Percentiles rank a stretch among this genome's conserved stretches.
Conservation (phyloP, 2,888 invertebrate genomes). For the Xestia xanthographa region DNA sequence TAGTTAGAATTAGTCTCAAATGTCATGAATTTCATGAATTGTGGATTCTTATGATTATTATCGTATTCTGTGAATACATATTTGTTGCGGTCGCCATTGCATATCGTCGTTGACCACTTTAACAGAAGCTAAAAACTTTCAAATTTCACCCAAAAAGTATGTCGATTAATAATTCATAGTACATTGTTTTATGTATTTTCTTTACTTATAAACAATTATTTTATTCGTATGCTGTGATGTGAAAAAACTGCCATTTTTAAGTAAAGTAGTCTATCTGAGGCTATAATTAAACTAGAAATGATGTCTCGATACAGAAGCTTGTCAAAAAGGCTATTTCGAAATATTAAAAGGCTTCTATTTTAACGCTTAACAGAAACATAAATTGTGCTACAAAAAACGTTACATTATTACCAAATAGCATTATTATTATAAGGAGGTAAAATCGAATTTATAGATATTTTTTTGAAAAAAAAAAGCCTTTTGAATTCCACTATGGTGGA, state of each 20-base stretch:
- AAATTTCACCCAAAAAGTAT: background rate
- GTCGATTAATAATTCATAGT: background rate
- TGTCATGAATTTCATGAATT: background rate
- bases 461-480: background rate
- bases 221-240: slow-evolving; percentile 15
- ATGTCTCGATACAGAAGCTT: background rate
- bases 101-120: background rate
- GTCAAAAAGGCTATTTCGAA: background rate
- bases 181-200: slow-evolving; percentile 6
- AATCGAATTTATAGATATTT: background rate
- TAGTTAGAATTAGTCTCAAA: background rate
- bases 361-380: background rate
- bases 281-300: background rate
- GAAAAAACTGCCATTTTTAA: slow-evolving; percentile 27
- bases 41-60: background rate
- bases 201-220: background rate
- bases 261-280: slow-evolving; percentile 14
- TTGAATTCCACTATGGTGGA: background rate
- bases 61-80: background rate
- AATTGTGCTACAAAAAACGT: too few relatives aligned
- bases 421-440: background rate
- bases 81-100: background rate
- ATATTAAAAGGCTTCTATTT: background rate
- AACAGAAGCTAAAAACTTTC: background rate
- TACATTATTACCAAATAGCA: background rate